These are phyloP conservation scores for Tragelaphus strepsiceros DNA, from an alignment of 2,113 vertebrate genomes.

Conservation along the genomic window DNA sequence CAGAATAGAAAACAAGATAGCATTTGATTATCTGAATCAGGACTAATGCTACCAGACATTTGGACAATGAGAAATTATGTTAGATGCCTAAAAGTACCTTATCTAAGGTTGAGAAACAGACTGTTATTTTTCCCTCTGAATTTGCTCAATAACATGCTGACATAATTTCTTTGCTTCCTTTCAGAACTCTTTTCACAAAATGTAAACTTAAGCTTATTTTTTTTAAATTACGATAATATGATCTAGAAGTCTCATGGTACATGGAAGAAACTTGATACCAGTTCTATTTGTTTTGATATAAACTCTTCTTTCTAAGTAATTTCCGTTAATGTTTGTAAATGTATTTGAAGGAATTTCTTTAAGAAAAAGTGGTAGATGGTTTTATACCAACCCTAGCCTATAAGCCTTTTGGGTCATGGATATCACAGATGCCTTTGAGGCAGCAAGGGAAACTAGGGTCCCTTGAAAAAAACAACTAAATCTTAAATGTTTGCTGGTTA, in stretches of 20 bases:
- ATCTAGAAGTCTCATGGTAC: neutral
- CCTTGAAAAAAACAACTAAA: neutral
- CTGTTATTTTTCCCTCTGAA: conserved; percentile 43
- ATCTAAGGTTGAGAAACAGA: conserved; percentile 35
- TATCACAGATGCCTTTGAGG: neutral
- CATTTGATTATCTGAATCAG: neutral
- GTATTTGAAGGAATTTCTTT: neutral
- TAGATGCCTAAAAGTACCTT: conserved; percentile 10
- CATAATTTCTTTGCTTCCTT: conserved; percentile 44
- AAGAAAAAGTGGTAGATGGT: neutral
- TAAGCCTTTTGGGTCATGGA: neutral
- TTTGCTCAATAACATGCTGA: conserved; percentile 31
- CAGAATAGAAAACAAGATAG: conserved; percentile 7
- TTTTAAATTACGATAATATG: neutral
- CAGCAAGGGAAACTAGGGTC: neutral
- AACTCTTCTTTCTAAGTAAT: conserved; percentile 24
- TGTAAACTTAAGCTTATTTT: neutral
- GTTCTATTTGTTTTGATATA: conserved; percentile 9
- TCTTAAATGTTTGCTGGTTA: neutral
- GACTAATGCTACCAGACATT: neutral
- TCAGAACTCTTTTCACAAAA: conserved; percentile 23
- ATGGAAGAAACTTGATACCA: neutral
- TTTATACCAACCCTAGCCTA: neutral
- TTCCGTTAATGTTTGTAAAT: conserved; percentile 19
- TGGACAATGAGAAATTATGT: conserved; percentile 1